Percentiles rank a stretch among this genome's conserved stretches.
Evolutionary conservation across 2,888 invertebrate genomes (phyloP).

Genomic region (Ypsolopha scabrella): DNA sequence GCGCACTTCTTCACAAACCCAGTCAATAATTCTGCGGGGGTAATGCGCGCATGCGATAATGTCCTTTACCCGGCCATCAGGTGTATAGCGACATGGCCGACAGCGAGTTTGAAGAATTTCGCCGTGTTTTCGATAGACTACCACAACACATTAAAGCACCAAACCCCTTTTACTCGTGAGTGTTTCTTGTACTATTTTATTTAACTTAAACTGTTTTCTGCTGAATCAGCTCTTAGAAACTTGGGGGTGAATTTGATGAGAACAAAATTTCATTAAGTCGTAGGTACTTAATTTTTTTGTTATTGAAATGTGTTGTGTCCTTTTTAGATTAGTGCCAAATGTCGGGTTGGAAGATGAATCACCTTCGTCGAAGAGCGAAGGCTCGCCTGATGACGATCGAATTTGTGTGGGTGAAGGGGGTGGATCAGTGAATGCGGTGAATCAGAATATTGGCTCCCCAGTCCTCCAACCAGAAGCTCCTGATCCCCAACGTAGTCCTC

Average conservation of each 20-base stretch:
- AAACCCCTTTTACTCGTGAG: conserved; percentile 92
- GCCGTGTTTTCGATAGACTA: conserved; percentile 85
- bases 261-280: too few species aligned
- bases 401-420: conserved; percentile 63
- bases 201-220: too few species aligned
- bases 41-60: conserved; percentile 43
- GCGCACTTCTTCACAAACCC: conserved; percentile 21
- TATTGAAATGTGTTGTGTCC: too few species aligned
- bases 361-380: conserved; percentile 82
- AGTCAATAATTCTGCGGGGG: conserved; percentile 45
- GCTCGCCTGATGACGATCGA: conserved; percentile 73
- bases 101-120: conserved; percentile 94
- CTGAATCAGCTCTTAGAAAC: too few species aligned
- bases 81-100: conserved; percentile 84
- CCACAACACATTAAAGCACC: conserved; percentile 84
- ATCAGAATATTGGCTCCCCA: conserved; percentile 17
- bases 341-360: conserved; percentile 85
- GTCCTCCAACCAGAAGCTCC: conserved; percentile 34
- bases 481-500: conserved; percentile 43
- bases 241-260: too few species aligned
- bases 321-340: conserved; percentile 85
- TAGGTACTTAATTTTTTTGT: too few species aligned
- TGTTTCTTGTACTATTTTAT: conserved; percentile 21
- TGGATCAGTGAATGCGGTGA: conserved; percentile 6
- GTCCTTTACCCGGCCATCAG: conserved; percentile 75